Evolutionary conservation across 2,888 invertebrate species (phyloP), one percentile per base, ranked within the genome.

Genomic region (Sinhomidia bicolor): DNA sequence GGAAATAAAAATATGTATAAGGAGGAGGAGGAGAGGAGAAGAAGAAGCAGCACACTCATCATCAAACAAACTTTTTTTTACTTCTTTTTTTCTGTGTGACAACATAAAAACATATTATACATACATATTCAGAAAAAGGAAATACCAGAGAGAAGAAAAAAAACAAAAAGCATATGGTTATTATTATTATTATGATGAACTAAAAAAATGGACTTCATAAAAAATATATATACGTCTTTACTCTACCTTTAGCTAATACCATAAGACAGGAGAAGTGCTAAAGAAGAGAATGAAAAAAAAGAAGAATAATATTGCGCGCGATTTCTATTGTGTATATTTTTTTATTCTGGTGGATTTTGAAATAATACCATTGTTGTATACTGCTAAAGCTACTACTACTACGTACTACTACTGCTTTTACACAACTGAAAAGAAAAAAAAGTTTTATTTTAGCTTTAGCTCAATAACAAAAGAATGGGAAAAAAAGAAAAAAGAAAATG

Each of bases 81-180:
- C 62, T 29, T 29, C 62, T 60, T 26, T 32, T 71, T 74, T 3
- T 44, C 26, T 60, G 26, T 47, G 14, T 12, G 47, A 47, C 47
- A 47, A 12, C 23, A 26, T 47, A 26, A 41, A 47, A 47, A 26
- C 14, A 60, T 57, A 20, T 12, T 10, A 29, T 14, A 14, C 2
- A 47, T 14, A 47, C 1, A 14, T 32, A 32, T 32, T 2, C 29
- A 2, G n/a, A 44, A 17, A 26, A 23, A 47, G 47, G 12, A 26
- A n/a, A 47, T 44, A 47, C 6, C 6, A 29, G 9, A 36, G 12
- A 36, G 7, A 23, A 14, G 14, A 26, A 23, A 23, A 12, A 47
- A 74, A 74, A 44, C 23, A 12, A 47, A 44, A 74, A 26, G 74
- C 74, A 26, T 74, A 74, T 74, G 74, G 44, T 47, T 74, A 47